Evolutionary conservation across 2,888 invertebrate species (phyloP).

Genomic region (Napeogenes sylphis): DNA sequence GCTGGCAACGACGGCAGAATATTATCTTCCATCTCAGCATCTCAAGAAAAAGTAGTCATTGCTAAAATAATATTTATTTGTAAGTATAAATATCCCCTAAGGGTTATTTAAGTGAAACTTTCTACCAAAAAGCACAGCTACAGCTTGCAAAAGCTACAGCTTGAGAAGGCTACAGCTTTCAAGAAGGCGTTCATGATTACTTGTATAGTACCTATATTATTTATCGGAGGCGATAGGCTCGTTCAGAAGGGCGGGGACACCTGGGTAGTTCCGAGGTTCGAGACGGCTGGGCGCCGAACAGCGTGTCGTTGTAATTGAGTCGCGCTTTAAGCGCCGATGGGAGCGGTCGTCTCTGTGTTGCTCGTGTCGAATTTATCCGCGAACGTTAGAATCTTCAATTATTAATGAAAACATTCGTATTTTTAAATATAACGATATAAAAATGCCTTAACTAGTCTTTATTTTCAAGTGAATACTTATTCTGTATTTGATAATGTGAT

Average conservation of each 20-base stretch:
- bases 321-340: conserved; percentile 55
- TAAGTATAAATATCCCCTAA: no score
- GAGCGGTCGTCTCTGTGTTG: conserved; percentile 19
- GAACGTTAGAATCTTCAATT: conserved; percentile 45
- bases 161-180: no score
- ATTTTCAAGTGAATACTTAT: conserved; percentile 34
- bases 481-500: conserved; percentile 37
- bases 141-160: no score
- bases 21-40: no score
- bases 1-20: no score
- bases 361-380: conserved; percentile 37
- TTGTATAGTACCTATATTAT: no score
- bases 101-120: no score
- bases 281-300: conserved; percentile 45
- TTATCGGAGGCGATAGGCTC: no score
- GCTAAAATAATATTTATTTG: no score
- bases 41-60: no score
- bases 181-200: no score
- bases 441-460: conserved; percentile 39
- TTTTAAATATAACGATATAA: conserved; percentile 41
- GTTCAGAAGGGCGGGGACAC: conserved; percentile 36
- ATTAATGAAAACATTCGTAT: conserved; percentile 54
- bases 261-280: conserved; percentile 35
- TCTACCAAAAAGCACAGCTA: no score
- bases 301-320: conserved; percentile 40